Evolutionary conservation across 2,888 invertebrate species (phyloP).

Genomic region (Lasioglossum pauxillum): DNA sequence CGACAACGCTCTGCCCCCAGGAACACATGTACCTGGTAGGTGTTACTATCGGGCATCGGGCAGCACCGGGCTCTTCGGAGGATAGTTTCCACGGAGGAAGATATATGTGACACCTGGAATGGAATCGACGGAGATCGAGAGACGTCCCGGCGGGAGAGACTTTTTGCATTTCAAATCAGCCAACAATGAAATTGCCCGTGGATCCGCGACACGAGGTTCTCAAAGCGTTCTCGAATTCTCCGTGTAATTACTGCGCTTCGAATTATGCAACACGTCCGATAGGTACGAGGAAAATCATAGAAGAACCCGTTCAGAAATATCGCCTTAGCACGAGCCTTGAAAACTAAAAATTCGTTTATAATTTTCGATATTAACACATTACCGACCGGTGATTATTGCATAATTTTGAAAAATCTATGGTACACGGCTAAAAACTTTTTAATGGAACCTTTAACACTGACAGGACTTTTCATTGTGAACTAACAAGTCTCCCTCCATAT

Average conservation of each 20-base stretch:
- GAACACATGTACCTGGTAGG: conserved; percentile 62
- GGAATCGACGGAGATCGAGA: conserved; percentile 19
- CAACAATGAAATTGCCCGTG: conserved; percentile 4
- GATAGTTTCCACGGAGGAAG: conserved; percentile 49
- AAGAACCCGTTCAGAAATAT: too few relatives aligned
- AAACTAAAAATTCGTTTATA: not conserved
- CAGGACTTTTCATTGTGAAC: too few relatives aligned
- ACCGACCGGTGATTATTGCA: too few relatives aligned
- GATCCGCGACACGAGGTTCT: not conserved
- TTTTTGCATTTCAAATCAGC: conserved; percentile 39
- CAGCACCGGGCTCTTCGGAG: conserved; percentile 26
- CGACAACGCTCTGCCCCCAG: conserved; percentile 72
- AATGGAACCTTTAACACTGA: too few relatives aligned
- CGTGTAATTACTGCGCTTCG: not conserved
- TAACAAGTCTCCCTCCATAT: too few relatives aligned
- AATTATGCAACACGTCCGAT: not conserved
- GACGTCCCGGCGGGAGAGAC: not conserved
- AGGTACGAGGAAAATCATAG: not conserved
- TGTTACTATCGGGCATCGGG: conserved; percentile 64
- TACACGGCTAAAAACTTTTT: too few relatives aligned
- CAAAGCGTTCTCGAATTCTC: not conserved
- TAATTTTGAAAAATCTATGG: too few relatives aligned
- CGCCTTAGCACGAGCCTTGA: too few relatives aligned
- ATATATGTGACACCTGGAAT: conserved; percentile 54
- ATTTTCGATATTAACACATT: too few relatives aligned